Evolutionary conservation across 2,888 invertebrate genomes (phyloP), one percentile per base, ranked within the genome.

Genomic region (Leptinotarsa haldemani): DNA sequence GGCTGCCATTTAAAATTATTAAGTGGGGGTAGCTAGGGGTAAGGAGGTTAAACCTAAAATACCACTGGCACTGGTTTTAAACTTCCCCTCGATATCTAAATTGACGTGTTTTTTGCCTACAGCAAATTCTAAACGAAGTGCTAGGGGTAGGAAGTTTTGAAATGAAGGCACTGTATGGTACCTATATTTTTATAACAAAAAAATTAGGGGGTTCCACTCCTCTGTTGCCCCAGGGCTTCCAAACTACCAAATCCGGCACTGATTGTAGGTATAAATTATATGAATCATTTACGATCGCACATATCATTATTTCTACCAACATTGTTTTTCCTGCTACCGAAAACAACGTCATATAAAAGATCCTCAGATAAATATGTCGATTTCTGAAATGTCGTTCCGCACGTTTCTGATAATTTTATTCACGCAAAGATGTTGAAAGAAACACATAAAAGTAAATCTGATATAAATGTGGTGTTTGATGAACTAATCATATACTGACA

Each of bases 331-430:
- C 9, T 2, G 40, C 25, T 61, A 61, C 61, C 9, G 56, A 22
- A 56, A 56, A 20, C 20, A 56, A 40, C 61, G 16, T 40, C 12
- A 61, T 40, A 61, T 12, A 56, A 30, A 40, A 61, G 5, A 61
- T 61, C 61, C n/a, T 16, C 30, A 18, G n/a, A 40, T 40, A 61
- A 61, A 61, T 40, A 61, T 40, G 25, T 40, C 61, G 1, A 22
- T 13, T 25, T 40, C 25, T 25, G 18, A 61, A 30, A 61, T 61
- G 61, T 40, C n/a, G 1, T 61, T 30, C 30, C 5, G 61, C 61
- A 61, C 61, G 61, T 61, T 61, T 61, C 30, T 61, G 61, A 61
- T 61, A 61, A 25, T n/a, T n/a, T 61, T 16, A n/a, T 61, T 61
- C 40, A 61, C 7, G 25, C 16, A 40, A 16, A 16, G 30, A 61